phyloP scores from a whole-genome alignment of 2,888 invertebrate species.

The Erynnis tages region DNA sequence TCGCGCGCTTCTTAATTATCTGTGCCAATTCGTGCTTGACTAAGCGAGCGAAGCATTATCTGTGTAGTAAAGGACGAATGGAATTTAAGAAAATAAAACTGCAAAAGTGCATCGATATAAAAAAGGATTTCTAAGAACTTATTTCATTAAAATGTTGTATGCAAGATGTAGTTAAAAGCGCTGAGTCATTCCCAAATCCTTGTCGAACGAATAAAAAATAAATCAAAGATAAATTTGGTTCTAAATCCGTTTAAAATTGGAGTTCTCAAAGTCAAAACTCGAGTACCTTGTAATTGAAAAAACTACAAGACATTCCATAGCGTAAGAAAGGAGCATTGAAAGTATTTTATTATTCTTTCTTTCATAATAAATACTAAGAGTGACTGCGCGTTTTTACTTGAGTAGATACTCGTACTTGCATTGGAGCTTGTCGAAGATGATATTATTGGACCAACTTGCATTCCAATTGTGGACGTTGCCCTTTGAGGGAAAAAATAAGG shows the following conservation, averaged over 20 bases:
- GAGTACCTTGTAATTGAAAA: not conserved
- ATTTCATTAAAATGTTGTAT: not conserved
- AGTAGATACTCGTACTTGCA: no score
- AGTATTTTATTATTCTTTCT: conserved; percentile 4
- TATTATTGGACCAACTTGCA: conserved; percentile 21
- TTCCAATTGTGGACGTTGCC: conserved; percentile 29
- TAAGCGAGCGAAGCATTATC: no score
- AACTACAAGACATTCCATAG: conserved; percentile 11
- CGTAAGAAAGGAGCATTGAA: conserved; percentile 1
- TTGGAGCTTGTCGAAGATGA: not conserved
- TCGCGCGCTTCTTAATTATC: conserved; percentile 26
- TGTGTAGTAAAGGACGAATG: conserved; percentile 1
- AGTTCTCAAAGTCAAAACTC: not conserved
- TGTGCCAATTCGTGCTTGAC: conserved; percentile 20
- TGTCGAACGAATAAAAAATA: not conserved
- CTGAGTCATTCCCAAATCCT: not conserved
- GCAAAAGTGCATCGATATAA: not conserved
- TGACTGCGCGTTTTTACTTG: conserved; percentile 13
- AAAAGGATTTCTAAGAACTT: not conserved
- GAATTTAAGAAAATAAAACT: not conserved
- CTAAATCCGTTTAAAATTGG: not conserved
- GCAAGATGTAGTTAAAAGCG: not conserved
- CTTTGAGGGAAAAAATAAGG: conserved; percentile 6
- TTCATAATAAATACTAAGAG: conserved; percentile 4
- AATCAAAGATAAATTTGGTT: not conserved